These are phyloP conservation scores for Serrognathus titanus DNA, from an alignment of 2,888 invertebrate genomes.

Conservation along the genomic window DNA sequence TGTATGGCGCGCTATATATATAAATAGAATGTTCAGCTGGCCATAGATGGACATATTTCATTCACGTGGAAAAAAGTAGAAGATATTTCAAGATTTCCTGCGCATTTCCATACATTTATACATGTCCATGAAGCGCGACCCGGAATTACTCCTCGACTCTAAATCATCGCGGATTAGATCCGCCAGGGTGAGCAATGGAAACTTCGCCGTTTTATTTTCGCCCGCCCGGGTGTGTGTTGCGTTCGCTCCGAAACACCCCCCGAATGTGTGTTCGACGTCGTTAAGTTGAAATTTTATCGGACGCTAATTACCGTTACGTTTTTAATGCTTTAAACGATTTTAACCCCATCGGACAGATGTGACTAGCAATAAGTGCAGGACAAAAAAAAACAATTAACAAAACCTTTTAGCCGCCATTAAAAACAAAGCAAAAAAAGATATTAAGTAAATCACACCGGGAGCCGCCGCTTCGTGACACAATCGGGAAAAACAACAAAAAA, in stretches of 20 bases:
- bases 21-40: too few relatives aligned
- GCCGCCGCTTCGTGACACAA: too few relatives aligned
- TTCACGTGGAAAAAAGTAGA: conserved; percentile 23
- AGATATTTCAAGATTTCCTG: conserved; percentile 37
- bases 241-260: background rate
- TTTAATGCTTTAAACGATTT: too few relatives aligned
- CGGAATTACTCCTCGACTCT: conserved; percentile 30
- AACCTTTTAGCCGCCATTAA: too few relatives aligned
- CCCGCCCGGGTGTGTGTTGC: background rate
- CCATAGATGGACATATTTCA: conserved; percentile 23
- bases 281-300: background rate
- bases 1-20: too few relatives aligned
- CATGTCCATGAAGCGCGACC: conserved; percentile 32
- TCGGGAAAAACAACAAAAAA: too few relatives aligned
- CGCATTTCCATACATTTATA: conserved; percentile 39
- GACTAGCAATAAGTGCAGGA: too few relatives aligned
- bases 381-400: too few relatives aligned
- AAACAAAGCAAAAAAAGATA: too few relatives aligned
- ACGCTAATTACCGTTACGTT: background rate
- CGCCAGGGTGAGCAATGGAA: conserved; percentile 5
- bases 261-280: background rate
- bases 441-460: too few relatives aligned
- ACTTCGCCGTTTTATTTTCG: background rate
- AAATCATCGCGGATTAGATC: conserved; percentile 36
- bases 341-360: too few relatives aligned